Base-by-base conservation (phyloP, 2,888 invertebrate genomes). In the Margaritifera margaritifera region DNA sequence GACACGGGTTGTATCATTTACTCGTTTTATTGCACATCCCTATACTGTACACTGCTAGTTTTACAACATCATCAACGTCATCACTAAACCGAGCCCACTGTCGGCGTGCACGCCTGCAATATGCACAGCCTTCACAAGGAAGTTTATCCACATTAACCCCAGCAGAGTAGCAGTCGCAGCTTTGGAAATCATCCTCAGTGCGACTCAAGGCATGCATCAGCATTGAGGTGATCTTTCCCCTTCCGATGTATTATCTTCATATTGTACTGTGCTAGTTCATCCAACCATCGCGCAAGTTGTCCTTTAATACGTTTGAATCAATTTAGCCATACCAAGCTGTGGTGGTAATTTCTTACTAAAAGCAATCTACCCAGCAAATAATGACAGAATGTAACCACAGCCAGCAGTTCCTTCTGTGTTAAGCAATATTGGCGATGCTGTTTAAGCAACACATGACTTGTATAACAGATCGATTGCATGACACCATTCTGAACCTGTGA, bases 381-480 rank as follows among this genome's bases (percentile, higher is more conserved):
- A 56, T 72, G 66, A 4, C 60, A 57, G 27, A 71, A 68, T 6
- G 27, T 62, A 1, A 72, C 66, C 18, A 72, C 68, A 4, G 63
- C 74, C 20, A 74, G 50, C 20, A 71, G 31, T 56, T 75, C 71
- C 19, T 60, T 68, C 2, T 60, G 24, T 18, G 73, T 75, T 5
- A 61, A 64, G 19, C 74, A 74, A 56, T 68, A 74, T 19, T 57
- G 54, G 11, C 62, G 6, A 20, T 74, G 65, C 8, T 42, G 24
- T 24, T n/a, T 22, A 2, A 50, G 4, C 24, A 72, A 57, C 0
- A 57, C 42, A 27, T 56, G 27, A 25, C 69, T 71, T 19, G 51
- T 63, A 59, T 60, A 71, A 27, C 57, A 31, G 11, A 69, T 64
- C 0, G 59, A 60, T 52, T 55, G 56, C 52, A 64, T 60, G 11